Percentiles rank a stretch among this genome's conserved stretches.
phyloP scores from a whole-genome alignment of 2,797 vertebrate species.

The Dicrostonyx torquatus region DNA sequence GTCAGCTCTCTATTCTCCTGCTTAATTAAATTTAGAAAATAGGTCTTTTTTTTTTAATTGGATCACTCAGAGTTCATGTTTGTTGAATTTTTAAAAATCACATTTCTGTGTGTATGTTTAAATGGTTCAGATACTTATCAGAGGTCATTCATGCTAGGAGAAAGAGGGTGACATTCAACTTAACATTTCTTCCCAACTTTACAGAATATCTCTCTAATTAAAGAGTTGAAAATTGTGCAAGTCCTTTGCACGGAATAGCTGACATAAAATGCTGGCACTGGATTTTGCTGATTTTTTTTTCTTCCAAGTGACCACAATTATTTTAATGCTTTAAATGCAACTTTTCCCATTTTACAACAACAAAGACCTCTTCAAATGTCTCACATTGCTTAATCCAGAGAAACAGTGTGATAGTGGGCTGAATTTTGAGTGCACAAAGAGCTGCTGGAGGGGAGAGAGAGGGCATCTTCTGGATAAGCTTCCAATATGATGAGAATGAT shows the following conservation, averaged over 20 bases:
- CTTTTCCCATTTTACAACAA: conserved; percentile 88
- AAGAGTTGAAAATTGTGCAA: conserved; percentile 81
- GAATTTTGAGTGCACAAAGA: conserved; percentile 87
- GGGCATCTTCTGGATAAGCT: conserved; percentile 91
- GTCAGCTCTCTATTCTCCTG: conserved; percentile 77
- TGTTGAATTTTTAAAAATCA: conserved; percentile 88
- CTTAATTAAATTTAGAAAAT: conserved; percentile 84
- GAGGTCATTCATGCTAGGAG: conserved; percentile 92
- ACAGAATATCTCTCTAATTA: conserved; percentile 83
- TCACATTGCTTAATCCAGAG: conserved; percentile 76
- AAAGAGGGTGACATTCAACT: conserved; percentile 92
- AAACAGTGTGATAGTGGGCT: conserved; percentile 81
- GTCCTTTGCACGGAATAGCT: conserved; percentile 85
- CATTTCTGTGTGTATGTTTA: conserved; percentile 82
- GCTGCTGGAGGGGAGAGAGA: conserved; percentile 84
- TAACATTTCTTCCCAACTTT: conserved; percentile 80
- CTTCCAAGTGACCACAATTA: conserved; percentile 84
- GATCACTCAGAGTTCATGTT: conserved; percentile 85
- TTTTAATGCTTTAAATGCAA: conserved; percentile 90
- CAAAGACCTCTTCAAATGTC: conserved; percentile 86
- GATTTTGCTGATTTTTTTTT: conserved; percentile 84
- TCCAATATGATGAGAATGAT: conserved; percentile 87
- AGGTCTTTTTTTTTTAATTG: conserved; percentile 78
- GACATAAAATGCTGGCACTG: conserved; percentile 80
- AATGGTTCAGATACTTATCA: conserved; percentile 93